Conservation (phyloP, 2,888 invertebrate genomes). For the Ichneumoninae sp. region DNA sequence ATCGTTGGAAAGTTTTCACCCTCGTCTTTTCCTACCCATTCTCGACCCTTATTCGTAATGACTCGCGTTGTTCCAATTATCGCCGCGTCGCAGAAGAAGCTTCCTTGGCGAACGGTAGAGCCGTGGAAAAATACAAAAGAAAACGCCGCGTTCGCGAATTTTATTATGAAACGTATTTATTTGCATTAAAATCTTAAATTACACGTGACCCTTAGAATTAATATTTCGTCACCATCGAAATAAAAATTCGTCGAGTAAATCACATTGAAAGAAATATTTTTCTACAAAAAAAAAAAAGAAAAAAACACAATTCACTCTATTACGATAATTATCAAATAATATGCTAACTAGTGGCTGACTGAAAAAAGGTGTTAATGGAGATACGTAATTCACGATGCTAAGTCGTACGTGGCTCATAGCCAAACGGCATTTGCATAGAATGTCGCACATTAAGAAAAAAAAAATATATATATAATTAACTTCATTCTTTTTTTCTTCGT, state of each 20-base stretch:
- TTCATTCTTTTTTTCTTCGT: constrained; percentile 1
- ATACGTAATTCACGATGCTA: constrained; percentile 23
- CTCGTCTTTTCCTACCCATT: too few species aligned
- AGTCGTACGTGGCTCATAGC: constrained; percentile 15
- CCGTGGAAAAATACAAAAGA: background rate
- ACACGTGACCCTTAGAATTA: constrained; percentile 69
- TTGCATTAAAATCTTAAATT: constrained; percentile 73
- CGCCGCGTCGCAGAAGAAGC: too few species aligned
- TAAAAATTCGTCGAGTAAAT: constrained; percentile 15
- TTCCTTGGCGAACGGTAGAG: background rate
- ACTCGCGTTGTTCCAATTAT: too few species aligned
- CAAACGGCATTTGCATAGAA: constrained; percentile 20
- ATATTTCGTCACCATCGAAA: constrained; percentile 50
- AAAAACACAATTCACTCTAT: constrained; percentile 18
- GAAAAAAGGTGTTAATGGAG: constrained; percentile 37
- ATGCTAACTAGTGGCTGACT: constrained; percentile 37
- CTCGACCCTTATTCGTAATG: too few species aligned
- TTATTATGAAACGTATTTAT: constrained; percentile 78
- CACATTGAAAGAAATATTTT: constrained; percentile 26
- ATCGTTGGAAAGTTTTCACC: too few species aligned
- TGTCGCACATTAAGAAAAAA: constrained; percentile 33
- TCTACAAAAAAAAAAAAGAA: constrained; percentile 28
- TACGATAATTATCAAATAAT: constrained; percentile 25
- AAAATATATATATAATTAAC: constrained; percentile 26
- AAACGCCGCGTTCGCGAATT: background rate